Evolutionary conservation across 2,113 vertebrate genomes (phyloP).

Genomic region (Etheostoma cragini): DNA sequence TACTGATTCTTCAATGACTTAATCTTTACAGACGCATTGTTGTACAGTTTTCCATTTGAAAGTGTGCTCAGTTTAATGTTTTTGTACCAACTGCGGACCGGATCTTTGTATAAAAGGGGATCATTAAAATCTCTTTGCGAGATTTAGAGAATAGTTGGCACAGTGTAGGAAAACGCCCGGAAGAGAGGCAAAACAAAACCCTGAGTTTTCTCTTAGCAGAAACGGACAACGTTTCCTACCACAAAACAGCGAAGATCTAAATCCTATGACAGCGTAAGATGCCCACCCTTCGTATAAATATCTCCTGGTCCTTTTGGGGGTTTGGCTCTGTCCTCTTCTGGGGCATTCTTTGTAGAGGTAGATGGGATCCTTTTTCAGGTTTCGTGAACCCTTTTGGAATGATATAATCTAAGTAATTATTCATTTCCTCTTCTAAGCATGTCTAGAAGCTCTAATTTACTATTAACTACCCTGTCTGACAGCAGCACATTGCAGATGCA

Average conservation of each 20-base stretch:
- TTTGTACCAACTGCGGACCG: neutral
- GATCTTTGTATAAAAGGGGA: conserved; percentile 1
- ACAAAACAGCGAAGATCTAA: conserved; percentile 73
- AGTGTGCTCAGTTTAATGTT: neutral
- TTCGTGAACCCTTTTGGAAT: conserved; percentile 50
- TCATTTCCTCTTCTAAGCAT: conserved; percentile 50
- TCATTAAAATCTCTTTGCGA: neutral
- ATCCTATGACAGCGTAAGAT: conserved; percentile 82
- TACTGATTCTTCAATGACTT: neutral
- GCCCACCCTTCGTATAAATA: conserved; percentile 37
- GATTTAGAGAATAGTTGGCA: conserved; percentile 5
- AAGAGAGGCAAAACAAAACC: conserved; percentile 43
- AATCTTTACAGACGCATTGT: neutral
- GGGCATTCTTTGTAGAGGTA: conserved; percentile 44
- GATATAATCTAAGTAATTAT: conserved; percentile 57
- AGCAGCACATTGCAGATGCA: conserved; percentile 1
- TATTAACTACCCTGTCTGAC: neutral
- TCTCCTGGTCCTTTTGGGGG: conserved; percentile 54
- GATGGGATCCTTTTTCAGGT: conserved; percentile 47
- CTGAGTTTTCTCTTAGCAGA: conserved; percentile 83
- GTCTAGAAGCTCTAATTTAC: conserved; percentile 17
- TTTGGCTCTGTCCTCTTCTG: conserved; percentile 61
- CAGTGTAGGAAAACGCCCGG: neutral
- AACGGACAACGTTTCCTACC: conserved; percentile 51
- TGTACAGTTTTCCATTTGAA: neutral